phyloP scores from a whole-genome alignment of 1,140 invertebrate species.

The Cryptotermes secundus region DNA sequence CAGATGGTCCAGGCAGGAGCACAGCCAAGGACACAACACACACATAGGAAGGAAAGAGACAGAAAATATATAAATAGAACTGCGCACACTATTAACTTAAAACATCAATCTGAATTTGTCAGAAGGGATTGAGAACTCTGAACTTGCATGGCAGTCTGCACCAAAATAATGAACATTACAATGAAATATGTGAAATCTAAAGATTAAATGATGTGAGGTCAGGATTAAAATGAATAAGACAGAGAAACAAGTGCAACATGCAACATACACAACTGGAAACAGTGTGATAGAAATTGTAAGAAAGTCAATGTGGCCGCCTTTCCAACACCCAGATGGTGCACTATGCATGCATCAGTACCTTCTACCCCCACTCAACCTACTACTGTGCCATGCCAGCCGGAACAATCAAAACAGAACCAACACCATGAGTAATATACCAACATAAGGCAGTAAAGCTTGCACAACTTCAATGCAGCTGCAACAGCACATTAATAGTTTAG shows the following conservation, averaged over 20 bases:
- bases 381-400: neutral
- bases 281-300: neutral
- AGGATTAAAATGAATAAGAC: neutral
- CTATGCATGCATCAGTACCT: neutral
- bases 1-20: neutral
- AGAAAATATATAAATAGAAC: conserved; percentile 18
- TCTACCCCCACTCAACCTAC: neutral
- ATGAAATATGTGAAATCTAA: neutral
- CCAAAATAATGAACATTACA: neutral
- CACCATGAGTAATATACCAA: neutral
- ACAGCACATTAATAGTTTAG: neutral
- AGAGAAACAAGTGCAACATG: neutral
- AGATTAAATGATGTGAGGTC: neutral
- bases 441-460: neutral
- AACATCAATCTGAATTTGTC: neutral
- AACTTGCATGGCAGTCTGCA: neutral
- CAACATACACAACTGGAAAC: neutral
- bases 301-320: neutral
- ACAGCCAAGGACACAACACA: neutral
- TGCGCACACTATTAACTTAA: neutral
- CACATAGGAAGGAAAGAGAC: neutral
- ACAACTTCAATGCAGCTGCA: neutral
- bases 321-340: neutral
- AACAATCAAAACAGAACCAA: neutral
- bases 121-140: neutral